Base-by-base conservation (phyloP, 2,888 invertebrate species). In the Thumatha senex region DNA sequence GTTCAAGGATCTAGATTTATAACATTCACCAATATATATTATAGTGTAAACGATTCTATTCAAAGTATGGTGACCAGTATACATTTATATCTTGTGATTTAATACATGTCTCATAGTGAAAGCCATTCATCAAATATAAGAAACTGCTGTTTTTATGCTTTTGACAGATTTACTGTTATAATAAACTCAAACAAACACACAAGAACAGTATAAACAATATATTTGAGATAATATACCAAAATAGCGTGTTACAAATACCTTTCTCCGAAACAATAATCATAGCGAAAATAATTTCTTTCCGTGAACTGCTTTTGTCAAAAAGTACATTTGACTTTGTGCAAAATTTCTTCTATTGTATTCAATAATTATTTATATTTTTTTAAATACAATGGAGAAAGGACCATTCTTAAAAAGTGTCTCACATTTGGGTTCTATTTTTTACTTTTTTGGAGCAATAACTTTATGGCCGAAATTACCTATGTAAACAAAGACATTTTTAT, bases 361-460 rank as follows among this genome's bases (percentile, higher is more conserved):
- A 74, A 60, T 65, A 64, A 70, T 70, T 65, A 64, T 67, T 67
- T 51, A 61, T 56, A 67, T 60, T 61, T 63, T 67, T 58, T 54
- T 63, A 64, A 69, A 70, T 18, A 63, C 61, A 48, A 18, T 38
- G 40, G 58, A 52, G 70, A 65, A 72, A 69, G 54, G 42, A 39
- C 15, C 46, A 8, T 51, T 54, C 36, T 58, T 67, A 80, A 84
- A 78, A 80, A 77, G 65, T 71, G 75, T 69, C 76, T 81, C 73
- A 83, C 67, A 77, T 84, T 81, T 70, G 80, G 77, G 86, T 46
- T 86, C 86, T 76, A 88, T 83, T 90, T 90, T 89, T 90, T 90
- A 89, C 80, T 73, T 75, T 84, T 84, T 75, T 78, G 69, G 83
- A 70, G 81, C 84, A 81, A 76, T 74, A 66, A 66, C 63, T 74